Percentiles rank a stretch among this genome's conserved stretches.
Evolutionary conservation across 2,888 invertebrate species (phyloP).

Genomic region (Theristus sp.): DNA sequence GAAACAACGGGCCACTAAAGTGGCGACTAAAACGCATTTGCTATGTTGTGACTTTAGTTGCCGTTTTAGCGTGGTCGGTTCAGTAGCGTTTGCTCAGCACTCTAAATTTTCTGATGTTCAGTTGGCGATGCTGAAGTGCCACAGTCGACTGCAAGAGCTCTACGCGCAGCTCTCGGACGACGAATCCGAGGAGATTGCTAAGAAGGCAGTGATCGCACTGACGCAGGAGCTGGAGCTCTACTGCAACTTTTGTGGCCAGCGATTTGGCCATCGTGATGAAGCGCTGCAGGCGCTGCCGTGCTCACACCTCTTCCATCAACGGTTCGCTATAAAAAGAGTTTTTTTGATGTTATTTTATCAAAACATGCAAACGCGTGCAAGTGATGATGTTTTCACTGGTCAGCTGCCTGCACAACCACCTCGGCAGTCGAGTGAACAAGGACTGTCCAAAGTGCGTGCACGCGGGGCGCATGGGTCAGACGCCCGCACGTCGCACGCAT

Average conservation of each 20-base stretch:
- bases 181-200: conserved; percentile 26
- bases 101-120: conserved; percentile 8
- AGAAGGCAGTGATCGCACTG: conserved; percentile 17
- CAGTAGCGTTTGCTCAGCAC: too few relatives aligned
- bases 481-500: background rate
- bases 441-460: conserved; percentile 5
- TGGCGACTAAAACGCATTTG: too few relatives aligned
- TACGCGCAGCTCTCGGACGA: conserved; percentile 28
- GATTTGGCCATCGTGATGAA: conserved; percentile 23
- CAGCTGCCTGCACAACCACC: conserved; percentile 5
- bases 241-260: conserved; percentile 34
- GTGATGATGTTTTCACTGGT: background rate
- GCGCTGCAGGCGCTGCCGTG: conserved; percentile 27
- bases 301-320: conserved; percentile 29
- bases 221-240: conserved; percentile 32
- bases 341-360: background rate
- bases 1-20: too few relatives aligned
- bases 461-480: background rate
- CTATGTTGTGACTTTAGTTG: too few relatives aligned
- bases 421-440: background rate
- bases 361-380: background rate
- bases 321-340: conserved; percentile 7
- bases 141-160: conserved; percentile 29
- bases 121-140: conserved; percentile 32
- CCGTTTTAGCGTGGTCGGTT: too few relatives aligned